Evolutionary conservation across 2,113 vertebrate species (phyloP).

Genomic region (Benitochromis conjunctus): DNA sequence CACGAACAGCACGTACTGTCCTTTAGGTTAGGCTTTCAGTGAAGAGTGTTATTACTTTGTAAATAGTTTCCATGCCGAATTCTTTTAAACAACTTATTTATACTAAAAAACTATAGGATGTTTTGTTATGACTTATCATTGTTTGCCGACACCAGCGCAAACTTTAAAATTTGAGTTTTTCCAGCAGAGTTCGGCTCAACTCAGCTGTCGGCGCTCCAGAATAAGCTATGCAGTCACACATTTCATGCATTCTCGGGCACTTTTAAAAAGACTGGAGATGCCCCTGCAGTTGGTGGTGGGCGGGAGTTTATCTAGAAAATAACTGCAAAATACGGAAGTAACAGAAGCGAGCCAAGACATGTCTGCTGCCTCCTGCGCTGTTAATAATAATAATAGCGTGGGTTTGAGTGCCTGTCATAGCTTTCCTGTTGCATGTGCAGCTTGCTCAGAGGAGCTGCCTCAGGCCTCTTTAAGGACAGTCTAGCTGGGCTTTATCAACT

Average conservation of each 20-base stretch:
- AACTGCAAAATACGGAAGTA: constrained; percentile 51
- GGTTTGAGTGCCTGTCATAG: constrained; percentile 26
- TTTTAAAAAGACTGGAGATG: background rate
- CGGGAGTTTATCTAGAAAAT: background rate
- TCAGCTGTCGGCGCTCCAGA: too few species aligned
- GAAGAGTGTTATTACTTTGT: background rate
- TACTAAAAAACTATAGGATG: background rate
- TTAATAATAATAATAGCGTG: constrained; percentile 10
- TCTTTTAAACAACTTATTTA: background rate
- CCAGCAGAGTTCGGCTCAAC: background rate
- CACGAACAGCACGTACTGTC: background rate
- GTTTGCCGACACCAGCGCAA: background rate
- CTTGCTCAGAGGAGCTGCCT: background rate
- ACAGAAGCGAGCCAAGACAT: constrained; percentile 36
- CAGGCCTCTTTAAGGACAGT: background rate
- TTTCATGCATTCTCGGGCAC: background rate
- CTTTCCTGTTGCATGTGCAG: background rate
- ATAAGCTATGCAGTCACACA: background rate
- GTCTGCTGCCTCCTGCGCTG: background rate
- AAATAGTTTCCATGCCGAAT: background rate
- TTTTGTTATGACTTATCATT: accelerated
- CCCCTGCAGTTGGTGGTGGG: background rate
- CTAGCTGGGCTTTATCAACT: background rate
- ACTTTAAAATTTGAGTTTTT: background rate
- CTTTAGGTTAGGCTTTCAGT: background rate